Evolutionary conservation across 1,140 invertebrate species (phyloP), one percentile per base, ranked within the genome.

Genomic region (Hyles euphorbiae): DNA sequence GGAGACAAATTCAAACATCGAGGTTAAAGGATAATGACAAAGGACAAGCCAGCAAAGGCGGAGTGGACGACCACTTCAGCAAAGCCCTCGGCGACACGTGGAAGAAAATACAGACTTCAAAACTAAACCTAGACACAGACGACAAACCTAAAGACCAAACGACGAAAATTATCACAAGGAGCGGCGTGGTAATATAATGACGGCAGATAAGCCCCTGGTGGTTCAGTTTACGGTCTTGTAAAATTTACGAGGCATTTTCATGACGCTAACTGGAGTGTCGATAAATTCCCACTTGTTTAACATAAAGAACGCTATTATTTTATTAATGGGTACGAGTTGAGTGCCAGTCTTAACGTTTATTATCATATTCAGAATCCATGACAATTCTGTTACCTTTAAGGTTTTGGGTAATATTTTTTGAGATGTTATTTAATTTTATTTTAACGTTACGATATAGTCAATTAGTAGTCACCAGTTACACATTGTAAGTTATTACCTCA

Each of bases 31-130:
- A 83, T 43, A 77, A 57, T 22, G 76, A 83, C 11, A 74, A 83
- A 68, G 43, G 47, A 55, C 67, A 36, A 3, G 60, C 69, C 0
- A 68, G 53, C 9, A 81, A 83, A 65, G 78, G 67, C 40, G 71
- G 70, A 40, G 96, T 99, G 34, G 98, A 99, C 88, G 98, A 98
- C 81, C 97, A 99, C 76, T 98, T 98, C 89, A 96, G 96, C 56
- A 98, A 98, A 91, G 97, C 98, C 2, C 90, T 98, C 7, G 97
- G 97, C 1, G 96, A 98, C 55, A 98, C 96, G 2, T 99, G 97
- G 97, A 93, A 94, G 62, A 95, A 96, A 87, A 91, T 99, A 65
- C 92, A 94, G 70, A 90, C 78, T 3, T 74, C 81, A 3, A 83
- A 83, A 77, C 60, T 73, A 12, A 77, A 77, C 40, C 47, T 73